Evolutionary conservation across 2,888 invertebrate genomes (phyloP), one percentile per base, ranked within the genome.

Genomic region (Isoperla grammatica): DNA sequence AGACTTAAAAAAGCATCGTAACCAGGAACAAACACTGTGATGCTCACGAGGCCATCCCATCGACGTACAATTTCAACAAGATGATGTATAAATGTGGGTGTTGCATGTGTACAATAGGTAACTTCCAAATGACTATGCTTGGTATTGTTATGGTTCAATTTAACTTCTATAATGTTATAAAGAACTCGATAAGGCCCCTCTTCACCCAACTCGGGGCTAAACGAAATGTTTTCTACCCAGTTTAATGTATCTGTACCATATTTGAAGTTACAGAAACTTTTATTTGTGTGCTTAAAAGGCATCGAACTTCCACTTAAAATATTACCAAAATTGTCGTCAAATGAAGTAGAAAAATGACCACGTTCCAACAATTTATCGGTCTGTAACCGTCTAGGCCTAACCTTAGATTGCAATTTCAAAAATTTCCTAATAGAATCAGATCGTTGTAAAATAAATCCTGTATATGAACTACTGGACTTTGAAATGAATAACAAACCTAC

Each of bases 41-140:
- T 75, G 68, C 86, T 86, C 22, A 88, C 79, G 0, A 85, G 84
- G 0, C 87, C 87, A 62, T 86, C 82, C 88, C 88, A 88, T 65
- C 78, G 77, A 59, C 73, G 79, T 1, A 83, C 81, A 50, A 88
- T 79, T 72, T 87, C 86, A 1, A 82, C 79, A 17, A 88, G 73
- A 68, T 85, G 85, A 67, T 84, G 84, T 22, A 86, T 74, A 70
- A 84, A 86, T 71, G 86, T 86, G 5, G 85, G 84, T 0, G 87
- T 87, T 1, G 85, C 82, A 70, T 88, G 88, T 1, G 87, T 88
- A 46, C 81, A 85, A 61, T 87, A 82, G 0, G 87, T 87, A 12
- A 88, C 79, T 57, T 79, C 74, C 74, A 75, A 56, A 73, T 74
- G 45, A 70, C 64, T 56, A 54, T 50, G 45, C 61, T 61, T 65